Evolutionary conservation across 2,888 invertebrate genomes (phyloP), one percentile per base, ranked within the genome.

Genomic region (Escarpia spicata): DNA sequence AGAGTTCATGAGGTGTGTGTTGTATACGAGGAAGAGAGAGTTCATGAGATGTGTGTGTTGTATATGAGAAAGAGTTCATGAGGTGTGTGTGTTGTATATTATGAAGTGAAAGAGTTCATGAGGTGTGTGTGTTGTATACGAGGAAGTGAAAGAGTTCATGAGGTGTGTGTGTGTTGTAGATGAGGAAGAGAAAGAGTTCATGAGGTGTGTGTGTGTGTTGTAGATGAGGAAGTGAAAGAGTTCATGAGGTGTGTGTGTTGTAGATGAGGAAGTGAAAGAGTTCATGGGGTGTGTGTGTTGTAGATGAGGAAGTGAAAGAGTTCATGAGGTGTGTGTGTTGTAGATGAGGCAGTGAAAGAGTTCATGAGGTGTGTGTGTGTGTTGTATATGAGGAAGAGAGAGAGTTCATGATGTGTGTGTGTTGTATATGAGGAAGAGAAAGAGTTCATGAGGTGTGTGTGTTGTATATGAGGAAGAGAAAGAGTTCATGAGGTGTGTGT

Each of bases 351-450:
- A 43, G 31, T 19, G 44, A 45, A 43, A 92, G 8, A 43, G 31
- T 75, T 19, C 37, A 92, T 90, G 52, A 93, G 37, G 19, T 43
- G 10, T 92, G n/a, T 92, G 8, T 91, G n/a, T n/a, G n/a, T n/a
- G n/a, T n/a, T 92, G 10, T 92, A 6, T 98, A 99, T 96, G 97
- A 97, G 8, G 98, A 98, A n/a, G 97, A 99, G 94, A 98, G 98
- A 95, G 98, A 98, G 95, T 99, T 99, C 98, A 98, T 99, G 91
- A 98, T 98, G 96, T 98, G 98, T 37, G 37, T 37, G 37, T 37
- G 37, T 37, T 37, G 37, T 37, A 37, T 37, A 37, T 37, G 37
- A 37, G 37, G 37, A n/a, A 19, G 19, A 1, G 89, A 26, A 19
- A 26, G n/a, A 26, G 89, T 89, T 19, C 26, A 26, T 89, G 89